A percentile compares a stretch with the other conserved stretches of the same genome.
Evolutionary conservation across 2,888 invertebrate genomes (phyloP).

Genomic region (Drosophila anceps): DNA sequence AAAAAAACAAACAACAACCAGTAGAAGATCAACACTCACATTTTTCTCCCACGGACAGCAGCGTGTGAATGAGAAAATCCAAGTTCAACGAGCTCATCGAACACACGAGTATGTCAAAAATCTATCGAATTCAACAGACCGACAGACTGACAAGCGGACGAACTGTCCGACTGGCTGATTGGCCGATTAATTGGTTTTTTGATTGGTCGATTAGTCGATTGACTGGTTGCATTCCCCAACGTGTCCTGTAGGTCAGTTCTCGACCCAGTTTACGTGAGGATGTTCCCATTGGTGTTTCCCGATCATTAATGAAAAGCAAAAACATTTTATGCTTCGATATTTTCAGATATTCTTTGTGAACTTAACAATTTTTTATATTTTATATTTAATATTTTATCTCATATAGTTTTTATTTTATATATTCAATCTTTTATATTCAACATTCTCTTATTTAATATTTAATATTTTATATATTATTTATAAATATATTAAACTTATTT

Average conservation of each 20-base stretch:
- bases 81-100: constrained; percentile 45
- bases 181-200: constrained; percentile 6
- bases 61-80: constrained; percentile 72
- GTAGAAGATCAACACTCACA: constrained; percentile 37
- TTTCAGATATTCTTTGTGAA: not conserved
- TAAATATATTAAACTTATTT: too few species aligned
- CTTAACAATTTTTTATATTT: not conserved
- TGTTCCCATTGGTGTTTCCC: constrained; percentile 5
- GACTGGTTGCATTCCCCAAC: constrained; percentile 6
- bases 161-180: constrained; percentile 6
- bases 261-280: constrained; percentile 72
- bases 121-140: constrained; percentile 59
- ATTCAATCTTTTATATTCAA: too few species aligned
- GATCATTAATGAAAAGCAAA: not conserved
- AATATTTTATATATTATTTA: too few species aligned
- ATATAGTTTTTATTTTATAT: too few species aligned
- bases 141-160: not conserved
- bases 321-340: not conserved
- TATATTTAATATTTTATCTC: too few species aligned
- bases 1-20: constrained; percentile 24
- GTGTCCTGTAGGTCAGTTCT: constrained; percentile 70
- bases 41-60: constrained; percentile 76
- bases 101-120: constrained; percentile 67
- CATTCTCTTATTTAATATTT: too few species aligned
- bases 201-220: constrained; percentile 25